These are phyloP conservation scores for Polydrusus pterygomalis DNA, from an alignment of 2,888 invertebrate genomes.

Conservation along the genomic window DNA sequence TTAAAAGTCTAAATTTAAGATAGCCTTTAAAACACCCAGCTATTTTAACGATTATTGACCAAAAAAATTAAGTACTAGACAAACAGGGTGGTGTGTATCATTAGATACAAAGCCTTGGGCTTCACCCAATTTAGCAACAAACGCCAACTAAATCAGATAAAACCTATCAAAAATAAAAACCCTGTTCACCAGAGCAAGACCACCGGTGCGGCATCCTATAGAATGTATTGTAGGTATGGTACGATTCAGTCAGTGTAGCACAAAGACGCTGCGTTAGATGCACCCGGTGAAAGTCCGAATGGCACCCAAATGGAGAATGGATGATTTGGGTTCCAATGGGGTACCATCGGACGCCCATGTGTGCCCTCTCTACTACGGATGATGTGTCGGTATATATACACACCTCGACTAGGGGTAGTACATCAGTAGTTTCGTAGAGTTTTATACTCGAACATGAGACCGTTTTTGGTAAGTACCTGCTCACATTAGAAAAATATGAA, in stretches of 20 bases:
- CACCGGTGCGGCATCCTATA: constrained; percentile 39
- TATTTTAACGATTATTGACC: too few relatives aligned
- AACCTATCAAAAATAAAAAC: not conserved
- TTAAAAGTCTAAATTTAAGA: too few relatives aligned
- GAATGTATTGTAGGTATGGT: constrained; percentile 32
- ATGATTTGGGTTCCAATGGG: constrained; percentile 38
- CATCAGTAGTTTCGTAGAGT: constrained; percentile 52
- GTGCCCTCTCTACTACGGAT: constrained; percentile 48
- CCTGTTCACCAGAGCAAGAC: not conserved
- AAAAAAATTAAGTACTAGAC: too few relatives aligned
- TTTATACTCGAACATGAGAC: constrained; percentile 50
- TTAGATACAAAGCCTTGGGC: too few relatives aligned
- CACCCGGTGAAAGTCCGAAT: constrained; percentile 53
- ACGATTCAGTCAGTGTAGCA: constrained; percentile 24
- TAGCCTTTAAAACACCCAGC: too few relatives aligned
- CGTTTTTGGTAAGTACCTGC: constrained; percentile 53
- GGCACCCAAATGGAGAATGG: constrained; percentile 49
- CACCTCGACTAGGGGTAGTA: constrained; percentile 53
- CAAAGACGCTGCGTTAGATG: constrained; percentile 43
- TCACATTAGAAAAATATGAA: not conserved
- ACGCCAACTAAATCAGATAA: not conserved
- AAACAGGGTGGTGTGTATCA: too few relatives aligned
- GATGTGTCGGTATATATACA: constrained; percentile 52
- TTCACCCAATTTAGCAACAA: too few relatives aligned
- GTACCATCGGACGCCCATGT: constrained; percentile 37